These are phyloP conservation scores for Lutraria lutraria DNA, from an alignment of 2,888 invertebrate species.

Conservation along the genomic window DNA sequence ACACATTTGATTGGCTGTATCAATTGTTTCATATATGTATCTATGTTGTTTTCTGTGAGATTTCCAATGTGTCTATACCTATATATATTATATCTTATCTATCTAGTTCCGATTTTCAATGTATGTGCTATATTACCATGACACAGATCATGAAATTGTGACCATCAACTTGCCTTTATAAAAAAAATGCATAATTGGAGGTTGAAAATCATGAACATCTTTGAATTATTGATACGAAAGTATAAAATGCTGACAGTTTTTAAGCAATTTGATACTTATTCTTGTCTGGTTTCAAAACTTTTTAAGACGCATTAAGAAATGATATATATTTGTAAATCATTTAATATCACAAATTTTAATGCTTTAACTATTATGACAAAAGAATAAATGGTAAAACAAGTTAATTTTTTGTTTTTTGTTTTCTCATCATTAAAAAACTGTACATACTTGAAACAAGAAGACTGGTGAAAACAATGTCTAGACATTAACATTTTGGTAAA, in stretches of 20 bases:
- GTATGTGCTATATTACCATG: slow-evolving; percentile 24
- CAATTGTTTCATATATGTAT: slow-evolving; percentile 3
- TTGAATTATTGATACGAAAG: neutral
- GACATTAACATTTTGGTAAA: no score
- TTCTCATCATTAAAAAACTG: neutral
- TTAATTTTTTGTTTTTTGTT: slow-evolving; percentile 1
- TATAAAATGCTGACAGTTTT: neutral
- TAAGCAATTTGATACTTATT: neutral
- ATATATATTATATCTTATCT: neutral
- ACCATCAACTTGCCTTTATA: slow-evolving; percentile 11
- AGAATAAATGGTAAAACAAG: slow-evolving; percentile 37
- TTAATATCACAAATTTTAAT: slow-evolving; percentile 41
- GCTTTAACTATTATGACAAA: slow-evolving; percentile 43
- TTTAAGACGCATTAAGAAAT: neutral
- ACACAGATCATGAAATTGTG: slow-evolving; percentile 21
- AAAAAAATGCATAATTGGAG: slow-evolving; percentile 26
- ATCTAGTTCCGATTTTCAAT: slow-evolving; percentile 22
- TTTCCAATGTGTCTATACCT: slow-evolving; percentile 23
- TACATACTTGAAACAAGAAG: neutral
- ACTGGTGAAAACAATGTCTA: neutral
- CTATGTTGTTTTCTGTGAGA: slow-evolving; percentile 27
- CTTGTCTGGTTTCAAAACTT: slow-evolving; percentile 11
- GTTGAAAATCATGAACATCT: slow-evolving; percentile 26
- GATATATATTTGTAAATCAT: slow-evolving; percentile 29
- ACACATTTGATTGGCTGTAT: slow-evolving; percentile 2